Conservation (phyloP, 2,888 invertebrate species). For the Athrips mouffetella region DNA sequence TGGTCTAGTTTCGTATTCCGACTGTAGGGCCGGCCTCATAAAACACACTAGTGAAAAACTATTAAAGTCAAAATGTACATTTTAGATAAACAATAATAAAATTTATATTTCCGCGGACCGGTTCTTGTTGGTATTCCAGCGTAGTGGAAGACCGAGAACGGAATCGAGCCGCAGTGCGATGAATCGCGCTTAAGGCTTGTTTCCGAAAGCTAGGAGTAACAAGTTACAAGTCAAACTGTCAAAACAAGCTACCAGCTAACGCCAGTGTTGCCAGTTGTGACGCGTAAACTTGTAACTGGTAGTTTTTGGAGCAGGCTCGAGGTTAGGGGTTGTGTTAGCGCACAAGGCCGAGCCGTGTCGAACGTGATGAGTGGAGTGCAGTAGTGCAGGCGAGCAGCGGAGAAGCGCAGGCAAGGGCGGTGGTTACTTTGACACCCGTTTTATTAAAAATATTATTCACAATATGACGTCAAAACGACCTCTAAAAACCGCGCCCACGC, state of each 20-base stretch:
- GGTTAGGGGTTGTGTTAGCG: constrained; percentile 24
- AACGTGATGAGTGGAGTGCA: constrained; percentile 16
- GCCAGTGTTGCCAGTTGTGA: neutral
- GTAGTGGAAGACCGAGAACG: neutral
- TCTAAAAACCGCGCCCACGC: constrained; percentile 26
- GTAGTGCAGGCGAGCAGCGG: constrained; percentile 25
- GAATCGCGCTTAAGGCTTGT: constrained; percentile 20
- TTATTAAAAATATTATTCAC: too few species aligned
- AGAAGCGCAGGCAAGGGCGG: constrained; percentile 25
- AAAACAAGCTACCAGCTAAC: neutral
- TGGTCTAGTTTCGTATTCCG: constrained; percentile 48
- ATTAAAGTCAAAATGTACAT: constrained; percentile 21
- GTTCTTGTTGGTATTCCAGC: constrained; percentile 2
- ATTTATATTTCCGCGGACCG: constrained; percentile 10
- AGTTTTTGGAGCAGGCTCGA: constrained; percentile 2
- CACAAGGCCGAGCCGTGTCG: constrained; percentile 27
- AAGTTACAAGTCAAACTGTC: neutral
- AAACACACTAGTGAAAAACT: constrained; percentile 25
- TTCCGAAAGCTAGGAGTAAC: neutral
- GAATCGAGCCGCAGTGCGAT: constrained; percentile 21
- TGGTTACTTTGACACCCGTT: neutral
- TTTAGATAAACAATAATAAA: constrained; percentile 18
- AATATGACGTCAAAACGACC: too few species aligned
- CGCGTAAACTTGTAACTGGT: constrained; percentile 4
- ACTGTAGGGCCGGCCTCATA: constrained; percentile 38